phyloP scores from a whole-genome alignment of 2,888 invertebrate species.

The Phytoseiulus persimilis region DNA sequence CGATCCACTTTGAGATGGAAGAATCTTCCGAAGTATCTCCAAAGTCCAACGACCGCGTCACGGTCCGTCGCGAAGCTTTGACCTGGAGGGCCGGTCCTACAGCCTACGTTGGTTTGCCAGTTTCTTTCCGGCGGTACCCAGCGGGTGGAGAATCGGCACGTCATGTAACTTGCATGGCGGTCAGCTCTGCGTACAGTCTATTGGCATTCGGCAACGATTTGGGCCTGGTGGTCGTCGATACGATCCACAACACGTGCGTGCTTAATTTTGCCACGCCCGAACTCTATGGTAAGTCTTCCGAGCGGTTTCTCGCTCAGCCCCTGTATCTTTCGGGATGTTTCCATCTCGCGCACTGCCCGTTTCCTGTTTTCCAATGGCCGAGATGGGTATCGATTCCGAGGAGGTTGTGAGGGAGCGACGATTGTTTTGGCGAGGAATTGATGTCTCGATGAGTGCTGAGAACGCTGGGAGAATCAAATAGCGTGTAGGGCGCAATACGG shows the following conservation, averaged over 20 bases:
- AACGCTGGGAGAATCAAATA: no score
- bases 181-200: constrained; percentile 42
- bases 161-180: constrained; percentile 28
- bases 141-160: constrained; percentile 21
- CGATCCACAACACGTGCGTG: constrained; percentile 78
- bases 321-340: background rate
- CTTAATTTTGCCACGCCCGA: constrained; percentile 82
- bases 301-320: constrained; percentile 25
- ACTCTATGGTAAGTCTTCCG: constrained; percentile 66
- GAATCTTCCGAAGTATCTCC: constrained; percentile 21
- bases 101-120: constrained; percentile 34
- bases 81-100: constrained; percentile 27
- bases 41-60: background rate
- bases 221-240: constrained; percentile 88
- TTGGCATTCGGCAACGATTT: constrained; percentile 95
- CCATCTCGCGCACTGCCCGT: background rate
- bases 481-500: no score
- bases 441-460: no score
- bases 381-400: no score
- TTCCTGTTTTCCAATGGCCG: background rate
- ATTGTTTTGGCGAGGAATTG: no score
- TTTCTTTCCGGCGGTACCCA: constrained; percentile 13
- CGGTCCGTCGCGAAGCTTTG: background rate
- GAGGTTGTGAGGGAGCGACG: no score
- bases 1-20: constrained; percentile 34